Evolutionary conservation across 2,113 vertebrate species (phyloP).

Genomic region (Scophthalmus maximus): DNA sequence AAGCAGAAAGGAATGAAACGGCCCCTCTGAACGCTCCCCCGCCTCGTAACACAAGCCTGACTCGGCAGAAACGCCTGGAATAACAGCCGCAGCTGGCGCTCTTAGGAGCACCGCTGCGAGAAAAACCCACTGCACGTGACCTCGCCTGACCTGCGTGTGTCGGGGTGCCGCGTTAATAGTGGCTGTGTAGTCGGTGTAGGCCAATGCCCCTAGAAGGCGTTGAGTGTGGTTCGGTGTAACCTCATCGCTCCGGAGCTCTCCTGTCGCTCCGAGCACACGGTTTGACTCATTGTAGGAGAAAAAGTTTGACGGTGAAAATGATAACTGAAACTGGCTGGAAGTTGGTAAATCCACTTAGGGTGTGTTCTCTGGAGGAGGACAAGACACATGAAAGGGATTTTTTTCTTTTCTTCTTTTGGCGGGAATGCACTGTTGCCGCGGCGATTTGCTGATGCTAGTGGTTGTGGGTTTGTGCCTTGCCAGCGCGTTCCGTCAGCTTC

Average conservation of each 20-base stretch:
- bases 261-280: not conserved
- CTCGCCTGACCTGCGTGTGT: constrained; percentile 52
- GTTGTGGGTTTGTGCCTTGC: constrained; percentile 49
- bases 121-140: constrained; percentile 61
- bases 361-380: constrained; percentile 1
- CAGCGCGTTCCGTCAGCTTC: constrained; percentile 63
- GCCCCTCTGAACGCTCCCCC: constrained; percentile 42
- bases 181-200: constrained; percentile 22
- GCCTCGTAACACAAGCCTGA: constrained; percentile 55
- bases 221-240: constrained; percentile 20
- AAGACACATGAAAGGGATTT: constrained; percentile 5
- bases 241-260: constrained; percentile 17
- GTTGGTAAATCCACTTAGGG: not conserved
- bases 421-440: constrained; percentile 18
- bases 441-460: constrained; percentile 52
- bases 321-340: not conserved
- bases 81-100: constrained; percentile 62
- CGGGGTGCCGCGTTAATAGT: constrained; percentile 31
- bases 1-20: constrained; percentile 50
- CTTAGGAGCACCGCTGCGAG: constrained; percentile 41
- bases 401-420: too few relatives aligned
- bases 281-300: not conserved
- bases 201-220: constrained; percentile 59
- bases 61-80: constrained; percentile 58
- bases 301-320: not conserved